Evolutionary conservation across 2,888 invertebrate species (phyloP).

Genomic region (Euproctis similis): DNA sequence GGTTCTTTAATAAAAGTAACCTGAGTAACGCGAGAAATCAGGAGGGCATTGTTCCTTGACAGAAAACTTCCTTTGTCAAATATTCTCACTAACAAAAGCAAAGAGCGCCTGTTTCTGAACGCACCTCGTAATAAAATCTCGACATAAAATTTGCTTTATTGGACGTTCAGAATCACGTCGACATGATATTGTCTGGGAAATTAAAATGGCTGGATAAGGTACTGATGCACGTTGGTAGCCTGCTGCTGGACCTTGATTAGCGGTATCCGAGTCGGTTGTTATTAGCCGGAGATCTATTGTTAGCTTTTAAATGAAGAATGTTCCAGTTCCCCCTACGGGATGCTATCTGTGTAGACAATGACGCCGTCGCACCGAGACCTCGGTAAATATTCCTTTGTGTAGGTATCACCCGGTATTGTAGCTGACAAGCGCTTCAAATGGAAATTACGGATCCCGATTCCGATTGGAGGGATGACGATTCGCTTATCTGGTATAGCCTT

Average conservation of each 20-base stretch:
- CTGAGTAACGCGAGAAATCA: conserved; percentile 14
- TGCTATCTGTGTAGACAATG: conserved; percentile 10
- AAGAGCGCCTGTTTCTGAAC: conserved; percentile 6
- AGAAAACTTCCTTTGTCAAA: conserved; percentile 13
- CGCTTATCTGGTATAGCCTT: too few species aligned
- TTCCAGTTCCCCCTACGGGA: conserved; percentile 7
- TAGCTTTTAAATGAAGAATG: conserved; percentile 21
- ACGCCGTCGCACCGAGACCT: conserved; percentile 5
- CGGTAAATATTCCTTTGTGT: conserved; percentile 6
- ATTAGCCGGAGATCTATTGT: conserved; percentile 27
- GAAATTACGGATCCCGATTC: too few species aligned
- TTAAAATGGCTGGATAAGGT: conserved; percentile 21
- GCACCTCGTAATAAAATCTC: conserved; percentile 10
- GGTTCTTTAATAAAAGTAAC: conserved; percentile 18
- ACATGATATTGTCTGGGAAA: conserved; percentile 25
- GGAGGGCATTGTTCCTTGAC: conserved; percentile 16
- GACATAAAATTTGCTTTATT: conserved; percentile 19
- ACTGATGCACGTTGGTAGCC: conserved; percentile 18
- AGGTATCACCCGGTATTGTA: conserved; percentile 3
- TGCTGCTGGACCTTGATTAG: conserved; percentile 18
- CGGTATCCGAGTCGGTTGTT: conserved; percentile 13
- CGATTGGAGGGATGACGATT: too few species aligned
- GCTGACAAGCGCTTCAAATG: background rate
- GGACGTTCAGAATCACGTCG: conserved; percentile 16
- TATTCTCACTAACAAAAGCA: conserved; percentile 9